Conservation (phyloP, 92 coral and sea anemone genomes). For the Porites lobata region DNA sequence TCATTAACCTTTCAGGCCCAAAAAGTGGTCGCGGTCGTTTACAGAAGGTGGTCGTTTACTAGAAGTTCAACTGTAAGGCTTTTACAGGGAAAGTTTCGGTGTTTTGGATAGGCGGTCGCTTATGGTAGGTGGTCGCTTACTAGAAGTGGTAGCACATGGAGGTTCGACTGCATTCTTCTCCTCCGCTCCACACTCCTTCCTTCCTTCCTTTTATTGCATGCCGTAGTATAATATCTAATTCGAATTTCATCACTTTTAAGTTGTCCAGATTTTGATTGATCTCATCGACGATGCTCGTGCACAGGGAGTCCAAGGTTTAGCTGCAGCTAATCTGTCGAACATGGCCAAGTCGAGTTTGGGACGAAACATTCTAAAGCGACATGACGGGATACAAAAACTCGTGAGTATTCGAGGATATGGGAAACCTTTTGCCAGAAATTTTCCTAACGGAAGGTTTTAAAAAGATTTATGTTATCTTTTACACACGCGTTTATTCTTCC, state of each 20-base stretch:
- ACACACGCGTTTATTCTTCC: too few species aligned
- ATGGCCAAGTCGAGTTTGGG: conserved; percentile 89
- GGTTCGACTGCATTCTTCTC: neutral
- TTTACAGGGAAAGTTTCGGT: neutral
- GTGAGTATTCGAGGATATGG: conserved; percentile 32
- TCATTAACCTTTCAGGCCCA: neutral
- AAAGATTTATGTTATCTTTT: too few species aligned
- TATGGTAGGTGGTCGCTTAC: too few species aligned
- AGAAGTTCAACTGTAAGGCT: too few species aligned
- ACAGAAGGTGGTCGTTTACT: too few species aligned
- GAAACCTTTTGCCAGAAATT: too few species aligned
- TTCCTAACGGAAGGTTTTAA: too few species aligned
- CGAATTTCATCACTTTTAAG: conserved; percentile 33
- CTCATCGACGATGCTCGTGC: conserved; percentile 74
- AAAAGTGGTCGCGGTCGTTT: too few species aligned
- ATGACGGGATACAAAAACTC: conserved; percentile 90
- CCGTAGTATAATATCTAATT: neutral
- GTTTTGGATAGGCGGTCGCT: neutral
- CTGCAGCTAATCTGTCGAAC: conserved; percentile 93
- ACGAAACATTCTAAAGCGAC: conserved; percentile 83
- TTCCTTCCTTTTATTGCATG: neutral
- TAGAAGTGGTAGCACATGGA: too few species aligned
- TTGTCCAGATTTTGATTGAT: conserved; percentile 77
- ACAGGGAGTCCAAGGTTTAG: conserved; percentile 87
- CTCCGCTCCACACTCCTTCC: neutral